These are phyloP conservation scores for Liopterus haemorrhoidalis DNA, from an alignment of 2,888 invertebrate genomes.

Conservation along the genomic window DNA sequence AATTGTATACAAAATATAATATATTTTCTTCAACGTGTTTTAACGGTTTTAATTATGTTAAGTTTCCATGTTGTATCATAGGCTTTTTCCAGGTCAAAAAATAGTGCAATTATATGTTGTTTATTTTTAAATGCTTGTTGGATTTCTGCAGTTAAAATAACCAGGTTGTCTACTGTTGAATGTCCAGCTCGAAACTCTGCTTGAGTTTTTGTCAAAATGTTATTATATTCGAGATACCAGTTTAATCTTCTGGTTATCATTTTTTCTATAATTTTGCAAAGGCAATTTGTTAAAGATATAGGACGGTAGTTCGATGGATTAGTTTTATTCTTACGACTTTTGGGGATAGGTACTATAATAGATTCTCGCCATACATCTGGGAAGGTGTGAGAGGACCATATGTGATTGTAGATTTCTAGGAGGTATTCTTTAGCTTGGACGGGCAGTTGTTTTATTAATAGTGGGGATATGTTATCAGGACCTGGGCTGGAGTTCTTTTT, in stretches of 20 bases:
- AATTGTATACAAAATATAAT: background rate
- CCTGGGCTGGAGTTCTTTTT: slow-evolving; percentile 5
- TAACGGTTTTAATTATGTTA: no score
- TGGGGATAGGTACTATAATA: slow-evolving; percentile 2
- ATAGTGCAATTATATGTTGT: slow-evolving; percentile 3
- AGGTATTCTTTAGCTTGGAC: background rate
- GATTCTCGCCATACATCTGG: background rate
- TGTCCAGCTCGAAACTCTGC: background rate
- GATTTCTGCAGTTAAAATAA: slow-evolving; percentile 2
- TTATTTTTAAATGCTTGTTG: slow-evolving; percentile 2
- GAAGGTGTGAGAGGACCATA: slow-evolving; percentile 5
- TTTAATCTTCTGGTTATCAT: slow-evolving; percentile 7
- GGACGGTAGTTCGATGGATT: slow-evolving; percentile 3
- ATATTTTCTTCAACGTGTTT: background rate
- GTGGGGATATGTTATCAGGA: background rate
- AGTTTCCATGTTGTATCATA: slow-evolving; percentile 1
- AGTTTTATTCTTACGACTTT: background rate
- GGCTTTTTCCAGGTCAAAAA: slow-evolving; percentile 6
- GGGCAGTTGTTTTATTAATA: slow-evolving; percentile 6
- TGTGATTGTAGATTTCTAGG: slow-evolving; percentile 7
- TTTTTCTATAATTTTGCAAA: background rate
- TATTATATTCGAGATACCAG: slow-evolving; percentile 3
- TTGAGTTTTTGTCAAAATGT: background rate
- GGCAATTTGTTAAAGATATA: slow-evolving; percentile 3
- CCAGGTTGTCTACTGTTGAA: background rate